These are phyloP conservation scores for Candidula unifasciata DNA, from an alignment of 2,888 invertebrate genomes.

Conservation along the genomic window DNA sequence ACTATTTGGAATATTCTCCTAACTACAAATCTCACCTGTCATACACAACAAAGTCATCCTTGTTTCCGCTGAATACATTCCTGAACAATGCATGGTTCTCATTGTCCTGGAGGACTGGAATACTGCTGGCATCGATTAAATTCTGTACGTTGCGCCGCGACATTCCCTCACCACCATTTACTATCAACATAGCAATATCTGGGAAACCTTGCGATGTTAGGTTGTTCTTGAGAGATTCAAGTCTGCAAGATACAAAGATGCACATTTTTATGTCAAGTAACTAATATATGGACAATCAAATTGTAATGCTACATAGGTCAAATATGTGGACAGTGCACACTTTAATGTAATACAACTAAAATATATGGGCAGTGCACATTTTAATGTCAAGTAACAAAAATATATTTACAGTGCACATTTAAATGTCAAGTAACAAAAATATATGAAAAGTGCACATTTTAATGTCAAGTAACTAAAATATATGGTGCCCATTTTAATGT, in stretches of 20 bases:
- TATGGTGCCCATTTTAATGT: no score
- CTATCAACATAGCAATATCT: slow-evolving; percentile 68
- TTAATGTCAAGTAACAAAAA: no score
- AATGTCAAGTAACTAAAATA: no score
- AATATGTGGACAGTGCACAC: no score
- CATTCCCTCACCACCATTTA: slow-evolving; percentile 64
- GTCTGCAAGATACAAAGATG: background rate
- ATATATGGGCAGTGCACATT: no score
- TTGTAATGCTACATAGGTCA: background rate
- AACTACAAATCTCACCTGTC: slow-evolving; percentile 66
- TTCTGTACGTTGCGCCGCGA: slow-evolving; percentile 56
- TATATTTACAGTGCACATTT: no score
- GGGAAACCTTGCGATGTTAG: background rate
- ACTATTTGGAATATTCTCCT: no score
- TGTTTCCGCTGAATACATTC: slow-evolving; percentile 63
- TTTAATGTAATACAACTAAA: no score
- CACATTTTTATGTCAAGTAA: background rate
- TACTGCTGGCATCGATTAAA: slow-evolving; percentile 55
- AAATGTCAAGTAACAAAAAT: no score
- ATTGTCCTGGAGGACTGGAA: slow-evolving; percentile 72
- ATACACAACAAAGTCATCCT: slow-evolving; percentile 75
- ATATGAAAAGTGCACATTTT: no score
- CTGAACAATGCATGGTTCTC: slow-evolving; percentile 64
- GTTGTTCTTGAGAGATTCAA: slow-evolving; percentile 23
- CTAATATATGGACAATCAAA: background rate